Evolutionary conservation across 2,113 vertebrate species (phyloP), one percentile per base, ranked within the genome.

Genomic region (Bubo blakistoni): DNA sequence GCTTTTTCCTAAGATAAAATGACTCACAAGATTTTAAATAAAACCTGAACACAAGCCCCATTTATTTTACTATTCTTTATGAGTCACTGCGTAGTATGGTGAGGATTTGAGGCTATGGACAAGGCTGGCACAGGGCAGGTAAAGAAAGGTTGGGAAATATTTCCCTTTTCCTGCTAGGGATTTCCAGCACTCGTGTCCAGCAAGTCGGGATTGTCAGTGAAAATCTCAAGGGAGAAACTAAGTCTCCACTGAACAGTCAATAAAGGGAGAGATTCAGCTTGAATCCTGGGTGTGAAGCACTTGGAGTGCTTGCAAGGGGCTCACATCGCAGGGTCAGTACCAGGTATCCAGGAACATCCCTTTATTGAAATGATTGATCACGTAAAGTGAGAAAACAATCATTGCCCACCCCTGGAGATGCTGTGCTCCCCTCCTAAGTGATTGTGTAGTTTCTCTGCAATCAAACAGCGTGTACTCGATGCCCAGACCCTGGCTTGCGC

Each of bases 391-490:
- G 13, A 69, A 84, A 57, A 6, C 29, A 24, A 19, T 29, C 16
- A 16, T 15, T n/a, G 52, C 36, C 26, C 49, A 46, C 15, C 8
- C 6, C 20, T 0, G 4, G 58, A 38, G 38, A 34, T 1, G 2
- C 46, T 32, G 36, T 54, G 46, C 61, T 70, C 46, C 13, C 55
- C 30, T 76, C 24, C 27, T 65, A 25, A 13, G 19, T 22, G 29
- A 52, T 25, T 29, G 30, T 52, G 34, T n/a, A 26, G 30, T 44
- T n/a, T 32, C 27, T 51, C 38, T 72, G 58, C 21, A 13, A 5
- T 13, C 34, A 18, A 29, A 34, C 44, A 40, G 40, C 1, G 10
- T 8, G 29, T 46, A 5, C 16, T n/a, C 0, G 8, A 18, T 71
- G 65, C 29, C 22, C 65, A 38, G 38, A 66, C 65, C 40, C 47